Percentiles rank a stretch among this genome's conserved stretches.
phyloP scores from a whole-genome alignment of 2,113 vertebrate species.

The Picathartes gymnocephalus region DNA sequence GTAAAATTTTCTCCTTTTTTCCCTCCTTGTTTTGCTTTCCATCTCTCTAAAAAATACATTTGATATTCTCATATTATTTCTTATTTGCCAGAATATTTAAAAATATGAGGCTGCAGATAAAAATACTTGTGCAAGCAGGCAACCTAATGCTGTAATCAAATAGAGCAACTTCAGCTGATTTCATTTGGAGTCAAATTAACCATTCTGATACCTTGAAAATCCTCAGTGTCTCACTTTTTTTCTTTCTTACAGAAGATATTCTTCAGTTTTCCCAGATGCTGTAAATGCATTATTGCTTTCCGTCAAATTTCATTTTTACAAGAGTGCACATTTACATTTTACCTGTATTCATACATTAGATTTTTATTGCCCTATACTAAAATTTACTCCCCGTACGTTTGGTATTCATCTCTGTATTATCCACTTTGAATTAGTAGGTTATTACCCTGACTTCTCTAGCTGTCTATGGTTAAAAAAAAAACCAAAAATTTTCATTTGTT shows the following conservation, averaged over 20 bases:
- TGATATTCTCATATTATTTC: neutral
- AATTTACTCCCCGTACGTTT: neutral
- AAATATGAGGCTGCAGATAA: neutral
- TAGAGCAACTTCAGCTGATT: neutral
- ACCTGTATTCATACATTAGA: neutral
- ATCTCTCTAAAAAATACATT: neutral
- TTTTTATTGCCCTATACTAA: neutral
- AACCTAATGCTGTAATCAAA: neutral
- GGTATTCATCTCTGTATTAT: neutral
- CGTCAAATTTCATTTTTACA: neutral
- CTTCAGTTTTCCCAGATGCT: neutral
- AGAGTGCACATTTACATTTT: neutral
- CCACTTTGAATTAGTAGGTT: neutral
- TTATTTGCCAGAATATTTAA: neutral
- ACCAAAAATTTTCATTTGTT: neutral
- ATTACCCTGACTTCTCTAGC: neutral
- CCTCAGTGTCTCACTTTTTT: neutral
- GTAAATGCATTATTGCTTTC: neutral
- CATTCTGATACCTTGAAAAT: neutral
- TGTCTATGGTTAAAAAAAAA: neutral
- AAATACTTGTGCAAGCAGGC: neutral
- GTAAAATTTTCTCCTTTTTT: neutral
- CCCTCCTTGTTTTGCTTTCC: neutral
- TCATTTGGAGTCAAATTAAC: neutral
- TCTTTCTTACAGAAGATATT: neutral